Evolutionary conservation across 2,113 vertebrate species (phyloP).

Genomic region (Xiphias gladius): DNA sequence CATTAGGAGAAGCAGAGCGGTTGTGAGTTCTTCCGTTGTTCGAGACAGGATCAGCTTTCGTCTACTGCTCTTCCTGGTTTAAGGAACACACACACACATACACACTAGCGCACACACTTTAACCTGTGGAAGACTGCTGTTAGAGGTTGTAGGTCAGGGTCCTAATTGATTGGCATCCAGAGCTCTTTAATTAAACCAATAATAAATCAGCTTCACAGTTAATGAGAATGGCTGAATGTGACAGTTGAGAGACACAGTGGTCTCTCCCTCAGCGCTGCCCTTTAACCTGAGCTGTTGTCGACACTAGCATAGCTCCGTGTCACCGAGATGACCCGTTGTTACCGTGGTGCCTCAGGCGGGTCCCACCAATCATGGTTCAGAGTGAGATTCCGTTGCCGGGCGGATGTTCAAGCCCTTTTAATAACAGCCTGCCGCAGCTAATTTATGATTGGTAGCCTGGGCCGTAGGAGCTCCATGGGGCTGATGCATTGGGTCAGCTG

Average conservation of each 20-base stretch:
- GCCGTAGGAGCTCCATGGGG: slow-evolving; percentile 43
- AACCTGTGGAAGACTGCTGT: slow-evolving; percentile 35
- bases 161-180: slow-evolving; percentile 67
- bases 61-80: slow-evolving; percentile 64
- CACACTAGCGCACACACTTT: slow-evolving; percentile 27
- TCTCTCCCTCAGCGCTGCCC: slow-evolving; percentile 79
- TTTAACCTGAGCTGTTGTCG: slow-evolving; percentile 71
- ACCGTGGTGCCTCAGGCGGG: slow-evolving; percentile 69
- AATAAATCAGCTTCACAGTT: slow-evolving; percentile 79
- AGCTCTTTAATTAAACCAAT: slow-evolving; percentile 74
- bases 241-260: slow-evolving; percentile 72
- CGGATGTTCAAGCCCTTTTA: slow-evolving; percentile 75
- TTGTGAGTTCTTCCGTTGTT: slow-evolving; percentile 19
- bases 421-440: slow-evolving; percentile 71
- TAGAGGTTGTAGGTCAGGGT: slow-evolving; percentile 34
- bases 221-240: slow-evolving; percentile 78
- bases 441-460: slow-evolving; percentile 80
- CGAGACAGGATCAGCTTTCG: slow-evolving; percentile 52
- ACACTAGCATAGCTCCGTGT: slow-evolving; percentile 77
- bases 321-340: slow-evolving; percentile 73
- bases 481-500: slow-evolving; percentile 55
- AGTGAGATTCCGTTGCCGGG: slow-evolving; percentile 64
- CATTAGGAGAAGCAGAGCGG: slow-evolving; percentile 22
- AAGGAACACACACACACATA: slow-evolving; percentile 23
- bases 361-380: slow-evolving; percentile 73